Conservation (phyloP, 1,140 invertebrate species). For the Mycetomoellerius zeteki region DNA sequence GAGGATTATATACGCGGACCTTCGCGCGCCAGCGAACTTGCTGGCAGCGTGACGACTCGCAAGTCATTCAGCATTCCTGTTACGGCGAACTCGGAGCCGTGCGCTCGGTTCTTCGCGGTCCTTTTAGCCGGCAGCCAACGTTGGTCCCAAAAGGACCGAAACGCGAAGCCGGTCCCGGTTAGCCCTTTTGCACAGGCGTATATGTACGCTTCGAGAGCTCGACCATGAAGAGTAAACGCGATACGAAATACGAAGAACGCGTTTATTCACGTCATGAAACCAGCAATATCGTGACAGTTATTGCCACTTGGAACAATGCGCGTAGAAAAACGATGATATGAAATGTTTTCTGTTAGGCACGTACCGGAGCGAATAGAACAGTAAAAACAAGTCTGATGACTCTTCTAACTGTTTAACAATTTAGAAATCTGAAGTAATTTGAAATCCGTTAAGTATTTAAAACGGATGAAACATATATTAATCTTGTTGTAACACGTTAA, state of each 20-base stretch:
- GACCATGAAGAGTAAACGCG: conserved; percentile 16
- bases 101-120: conserved; percentile 7
- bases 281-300: conserved; percentile 48
- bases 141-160: conserved; percentile 68
- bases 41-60: conserved; percentile 65
- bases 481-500: background rate
- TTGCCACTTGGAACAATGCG: conserved; percentile 24
- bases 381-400: conserved; percentile 3
- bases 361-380: background rate
- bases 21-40: conserved; percentile 48
- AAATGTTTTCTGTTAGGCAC: conserved; percentile 12
- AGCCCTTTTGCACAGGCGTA: background rate
- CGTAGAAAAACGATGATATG: background rate
- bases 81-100: conserved; percentile 42
- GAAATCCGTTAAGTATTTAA: conserved; percentile 8
- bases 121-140: conserved; percentile 56
- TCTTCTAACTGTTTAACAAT: conserved; percentile 34
- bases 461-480: background rate
- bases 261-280: conserved; percentile 16
- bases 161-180: conserved; percentile 55
- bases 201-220: background rate
- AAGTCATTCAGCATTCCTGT: conserved; percentile 70
- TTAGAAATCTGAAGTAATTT: background rate
- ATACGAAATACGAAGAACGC: conserved; percentile 30
- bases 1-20: conserved; percentile 50